These are phyloP conservation scores for Microcebus griseorufus DNA, from an alignment of 2,113 vertebrate genomes.

Conservation along the genomic window DNA sequence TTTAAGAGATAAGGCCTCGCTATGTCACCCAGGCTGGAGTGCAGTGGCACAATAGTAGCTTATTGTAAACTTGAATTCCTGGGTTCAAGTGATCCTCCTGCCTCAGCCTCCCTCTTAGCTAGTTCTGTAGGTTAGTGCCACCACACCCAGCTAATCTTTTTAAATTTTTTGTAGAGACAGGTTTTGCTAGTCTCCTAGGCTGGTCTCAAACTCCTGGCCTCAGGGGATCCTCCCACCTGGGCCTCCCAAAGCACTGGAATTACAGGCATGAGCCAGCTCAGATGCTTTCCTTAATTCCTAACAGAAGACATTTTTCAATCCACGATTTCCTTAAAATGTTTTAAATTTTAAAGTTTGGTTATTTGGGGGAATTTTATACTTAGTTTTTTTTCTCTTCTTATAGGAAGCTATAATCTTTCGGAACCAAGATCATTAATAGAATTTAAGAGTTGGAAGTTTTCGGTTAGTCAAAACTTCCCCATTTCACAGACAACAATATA, in stretches of 20 bases:
- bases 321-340: too few relatives aligned
- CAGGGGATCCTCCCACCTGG: background rate
- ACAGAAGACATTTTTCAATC: too few relatives aligned
- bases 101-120: background rate
- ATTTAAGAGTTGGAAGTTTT: background rate
- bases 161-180: background rate
- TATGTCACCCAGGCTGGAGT: background rate
- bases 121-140: background rate
- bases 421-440: background rate
- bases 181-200: background rate
- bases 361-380: too few relatives aligned
- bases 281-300: too few relatives aligned
- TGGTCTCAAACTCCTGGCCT: background rate
- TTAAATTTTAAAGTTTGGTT: too few relatives aligned
- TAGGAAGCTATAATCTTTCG: background rate
- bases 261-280: background rate
- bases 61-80: background rate
- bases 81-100: background rate
- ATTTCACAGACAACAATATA: slow-evolving; percentile 24
- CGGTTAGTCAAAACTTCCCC: background rate
- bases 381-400: background rate
- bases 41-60: background rate
- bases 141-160: background rate
- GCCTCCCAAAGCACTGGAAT: background rate
- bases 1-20: background rate